A percentile compares a stretch with the other conserved stretches of the same genome.
Evolutionary conservation across 2,113 vertebrate species (phyloP).

Genomic region (Hyperopisus bebe): DNA sequence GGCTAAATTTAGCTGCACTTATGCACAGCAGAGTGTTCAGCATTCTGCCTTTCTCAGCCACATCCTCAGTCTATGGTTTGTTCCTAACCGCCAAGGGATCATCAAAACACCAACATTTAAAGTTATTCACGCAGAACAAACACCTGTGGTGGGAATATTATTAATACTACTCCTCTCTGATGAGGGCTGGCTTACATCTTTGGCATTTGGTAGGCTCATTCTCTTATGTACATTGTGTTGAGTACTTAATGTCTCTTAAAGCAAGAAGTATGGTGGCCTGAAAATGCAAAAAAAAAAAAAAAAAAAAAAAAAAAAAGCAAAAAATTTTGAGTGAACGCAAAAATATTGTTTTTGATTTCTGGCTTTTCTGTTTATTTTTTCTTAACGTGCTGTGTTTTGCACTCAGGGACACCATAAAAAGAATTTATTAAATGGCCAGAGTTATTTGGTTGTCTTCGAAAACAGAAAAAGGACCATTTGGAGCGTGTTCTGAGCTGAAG

Average conservation of each 20-base stretch:
- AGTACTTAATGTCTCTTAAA: background rate
- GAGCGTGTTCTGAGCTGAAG: background rate
- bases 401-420: background rate
- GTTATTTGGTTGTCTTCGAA: background rate
- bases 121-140: background rate
- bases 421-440: background rate
- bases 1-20: background rate
- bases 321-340: background rate
- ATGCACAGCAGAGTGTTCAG: background rate
- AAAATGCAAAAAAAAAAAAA: background rate
- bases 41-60: background rate
- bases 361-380: background rate
- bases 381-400: background rate
- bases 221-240: background rate
- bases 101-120: background rate
- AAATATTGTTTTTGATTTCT: background rate
- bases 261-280: background rate
- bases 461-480: background rate
- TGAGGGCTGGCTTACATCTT: background rate
- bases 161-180: background rate
- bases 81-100: background rate
- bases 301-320: background rate
- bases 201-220: background rate
- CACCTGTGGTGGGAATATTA: background rate
- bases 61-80: background rate